phyloP scores from a whole-genome alignment of 1,140 invertebrate species.

The Eueides isabella region DNA sequence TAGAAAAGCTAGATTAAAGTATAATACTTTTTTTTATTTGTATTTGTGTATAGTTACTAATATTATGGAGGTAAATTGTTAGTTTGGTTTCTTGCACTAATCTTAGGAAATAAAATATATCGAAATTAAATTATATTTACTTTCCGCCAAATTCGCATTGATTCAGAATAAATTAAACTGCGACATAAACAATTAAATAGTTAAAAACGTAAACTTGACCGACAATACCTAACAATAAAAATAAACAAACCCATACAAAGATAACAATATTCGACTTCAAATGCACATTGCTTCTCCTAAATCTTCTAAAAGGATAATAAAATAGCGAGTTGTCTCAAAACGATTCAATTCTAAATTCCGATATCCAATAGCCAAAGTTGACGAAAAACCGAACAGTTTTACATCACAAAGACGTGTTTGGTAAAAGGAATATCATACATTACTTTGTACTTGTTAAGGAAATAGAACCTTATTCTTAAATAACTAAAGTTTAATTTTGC shows the following conservation, averaged over 20 bases:
- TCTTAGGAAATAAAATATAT: no score
- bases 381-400: constrained; percentile 41
- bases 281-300: not conserved
- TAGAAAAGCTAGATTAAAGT: no score
- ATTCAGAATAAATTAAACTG: no score
- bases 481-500: not conserved
- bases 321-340: constrained; percentile 28
- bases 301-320: constrained; percentile 24
- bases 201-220: not conserved
- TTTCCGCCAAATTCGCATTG: no score
- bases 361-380: constrained; percentile 36
- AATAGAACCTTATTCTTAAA: constrained; percentile 15
- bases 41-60: no score
- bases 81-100: no score
- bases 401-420: constrained; percentile 46
- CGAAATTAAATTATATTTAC: no score
- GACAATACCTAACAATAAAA: not conserved
- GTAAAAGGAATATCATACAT: constrained; percentile 35
- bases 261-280: not conserved
- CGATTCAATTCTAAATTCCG: constrained; percentile 34
- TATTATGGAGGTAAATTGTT: no score
- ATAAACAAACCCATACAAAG: not conserved
- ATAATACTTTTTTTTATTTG: no score
- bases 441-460: not conserved
- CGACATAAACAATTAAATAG: not conserved